Evolutionary conservation across 2,888 invertebrate species (phyloP).

Genomic region (Electrophaes corylata): DNA sequence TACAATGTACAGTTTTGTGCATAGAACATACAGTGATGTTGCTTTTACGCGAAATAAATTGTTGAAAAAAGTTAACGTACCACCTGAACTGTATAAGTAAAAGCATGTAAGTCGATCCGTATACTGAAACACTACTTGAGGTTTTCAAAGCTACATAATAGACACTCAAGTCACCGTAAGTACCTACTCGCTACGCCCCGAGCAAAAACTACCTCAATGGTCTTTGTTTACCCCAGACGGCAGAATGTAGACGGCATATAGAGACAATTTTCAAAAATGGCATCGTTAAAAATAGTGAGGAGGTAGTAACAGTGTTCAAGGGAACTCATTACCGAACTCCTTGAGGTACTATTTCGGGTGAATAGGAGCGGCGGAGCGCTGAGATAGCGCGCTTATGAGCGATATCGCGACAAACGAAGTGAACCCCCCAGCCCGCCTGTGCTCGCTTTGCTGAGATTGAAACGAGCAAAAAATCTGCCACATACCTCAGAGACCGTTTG

Average conservation of each 20-base stretch:
- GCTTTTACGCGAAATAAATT: neutral
- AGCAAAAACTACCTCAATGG: constrained; percentile 29
- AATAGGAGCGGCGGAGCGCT: constrained; percentile 67
- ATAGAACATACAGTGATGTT: too few species aligned
- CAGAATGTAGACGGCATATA: constrained; percentile 46
- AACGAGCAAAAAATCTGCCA: constrained; percentile 34
- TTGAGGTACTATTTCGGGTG: constrained; percentile 81
- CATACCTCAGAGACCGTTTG: constrained; percentile 28
- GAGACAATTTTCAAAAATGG: constrained; percentile 68
- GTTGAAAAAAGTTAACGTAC: neutral
- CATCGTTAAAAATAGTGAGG: constrained; percentile 70
- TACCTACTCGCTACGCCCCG: constrained; percentile 21
- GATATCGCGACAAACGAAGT: constrained; percentile 81
- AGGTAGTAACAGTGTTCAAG: constrained; percentile 68
- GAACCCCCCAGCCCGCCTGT: constrained; percentile 41
- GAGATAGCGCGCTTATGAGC: constrained; percentile 79
- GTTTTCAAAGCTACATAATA: constrained; percentile 33
- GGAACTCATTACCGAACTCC: constrained; percentile 81
- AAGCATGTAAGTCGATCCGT: constrained; percentile 9
- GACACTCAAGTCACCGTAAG: constrained; percentile 28
- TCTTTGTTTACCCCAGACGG: constrained; percentile 38
- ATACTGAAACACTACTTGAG: constrained; percentile 21
- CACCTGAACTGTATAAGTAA: neutral
- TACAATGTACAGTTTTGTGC: too few species aligned
- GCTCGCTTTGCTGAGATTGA: constrained; percentile 35